phyloP scores from a whole-genome alignment of 2,797 vertebrate genomes.

The Rhinoraja longicauda region DNA sequence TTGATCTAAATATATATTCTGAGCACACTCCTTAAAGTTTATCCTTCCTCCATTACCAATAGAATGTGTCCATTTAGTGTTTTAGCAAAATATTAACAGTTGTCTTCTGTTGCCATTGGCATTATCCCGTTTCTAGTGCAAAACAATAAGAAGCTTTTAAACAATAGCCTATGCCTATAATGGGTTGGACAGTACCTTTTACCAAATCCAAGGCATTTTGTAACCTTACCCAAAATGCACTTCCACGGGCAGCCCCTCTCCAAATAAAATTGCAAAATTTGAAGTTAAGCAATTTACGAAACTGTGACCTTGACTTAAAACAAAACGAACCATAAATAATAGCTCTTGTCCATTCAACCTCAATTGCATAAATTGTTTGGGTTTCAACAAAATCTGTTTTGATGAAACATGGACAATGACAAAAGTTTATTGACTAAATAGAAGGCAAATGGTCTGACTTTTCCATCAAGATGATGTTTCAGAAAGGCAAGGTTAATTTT shows the following conservation, averaged over 20 bases:
- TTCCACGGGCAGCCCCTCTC: background rate
- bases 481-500: slow-evolving; percentile 57
- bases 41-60: background rate
- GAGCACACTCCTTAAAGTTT: background rate
- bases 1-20: background rate
- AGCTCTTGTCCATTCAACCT: slow-evolving; percentile 51
- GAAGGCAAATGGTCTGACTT: slow-evolving; percentile 60
- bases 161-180: background rate
- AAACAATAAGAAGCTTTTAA: background rate
- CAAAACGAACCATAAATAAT: background rate
- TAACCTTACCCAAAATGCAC: background rate
- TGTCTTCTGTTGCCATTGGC: background rate
- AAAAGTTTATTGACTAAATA: slow-evolving; percentile 85
- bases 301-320: slow-evolving; percentile 30
- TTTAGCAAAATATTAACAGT: too few species aligned
- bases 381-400: slow-evolving; percentile 51
- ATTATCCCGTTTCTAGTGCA: background rate
- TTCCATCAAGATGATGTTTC: slow-evolving; percentile 45
- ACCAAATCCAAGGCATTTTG: background rate
- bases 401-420: slow-evolving; percentile 77
- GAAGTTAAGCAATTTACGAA: background rate
- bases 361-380: slow-evolving; percentile 44
- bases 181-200: background rate
- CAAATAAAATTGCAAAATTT: background rate
- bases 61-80: background rate